These are phyloP conservation scores for Lordiphosa andalusiaca DNA, from an alignment of 2,888 invertebrate genomes.

Conservation along the genomic window DNA sequence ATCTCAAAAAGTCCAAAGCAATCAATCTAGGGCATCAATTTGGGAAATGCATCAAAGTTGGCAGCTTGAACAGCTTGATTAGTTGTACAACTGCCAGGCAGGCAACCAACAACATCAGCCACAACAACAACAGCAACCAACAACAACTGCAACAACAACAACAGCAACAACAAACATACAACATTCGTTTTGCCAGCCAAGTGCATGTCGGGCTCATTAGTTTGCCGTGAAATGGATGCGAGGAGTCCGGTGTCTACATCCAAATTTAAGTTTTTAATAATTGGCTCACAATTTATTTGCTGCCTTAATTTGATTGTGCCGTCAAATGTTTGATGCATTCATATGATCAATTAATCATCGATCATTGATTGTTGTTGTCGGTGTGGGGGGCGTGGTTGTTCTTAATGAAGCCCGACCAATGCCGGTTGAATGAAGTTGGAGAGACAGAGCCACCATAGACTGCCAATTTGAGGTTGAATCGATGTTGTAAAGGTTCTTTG, in stretches of 20 bases:
- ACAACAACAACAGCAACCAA: conserved; percentile 13
- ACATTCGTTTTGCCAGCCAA: conserved; percentile 45
- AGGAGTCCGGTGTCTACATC: conserved; percentile 50
- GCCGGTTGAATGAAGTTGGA: not conserved
- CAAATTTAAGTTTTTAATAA: conserved; percentile 66
- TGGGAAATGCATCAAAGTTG: conserved; percentile 68
- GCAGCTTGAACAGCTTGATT: conserved; percentile 71
- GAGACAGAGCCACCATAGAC: conserved; percentile 11
- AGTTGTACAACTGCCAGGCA: conserved; percentile 43
- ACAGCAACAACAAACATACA: conserved; percentile 10
- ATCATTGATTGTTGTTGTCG: conserved; percentile 51
- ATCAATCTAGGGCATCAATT: conserved; percentile 71
- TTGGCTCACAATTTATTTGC: conserved; percentile 69
- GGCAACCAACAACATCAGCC: conserved; percentile 7
- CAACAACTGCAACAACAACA: conserved; percentile 8
- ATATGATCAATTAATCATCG: conserved; percentile 59
- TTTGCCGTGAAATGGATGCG: conserved; percentile 51
- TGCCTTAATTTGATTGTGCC: conserved; percentile 67
- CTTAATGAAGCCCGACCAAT: conserved; percentile 54
- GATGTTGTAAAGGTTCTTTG: no score
- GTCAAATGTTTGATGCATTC: conserved; percentile 48
- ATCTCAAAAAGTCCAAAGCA: conserved; percentile 46
- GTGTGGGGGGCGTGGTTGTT: conserved; percentile 51
- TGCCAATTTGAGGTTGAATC: conserved; percentile 8
- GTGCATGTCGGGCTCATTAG: conserved; percentile 68